A percentile compares a stretch with the other conserved stretches of the same genome.
Conservation (phyloP, 92 coral and sea anemone genomes). For the Scolanthus callimorphus region DNA sequence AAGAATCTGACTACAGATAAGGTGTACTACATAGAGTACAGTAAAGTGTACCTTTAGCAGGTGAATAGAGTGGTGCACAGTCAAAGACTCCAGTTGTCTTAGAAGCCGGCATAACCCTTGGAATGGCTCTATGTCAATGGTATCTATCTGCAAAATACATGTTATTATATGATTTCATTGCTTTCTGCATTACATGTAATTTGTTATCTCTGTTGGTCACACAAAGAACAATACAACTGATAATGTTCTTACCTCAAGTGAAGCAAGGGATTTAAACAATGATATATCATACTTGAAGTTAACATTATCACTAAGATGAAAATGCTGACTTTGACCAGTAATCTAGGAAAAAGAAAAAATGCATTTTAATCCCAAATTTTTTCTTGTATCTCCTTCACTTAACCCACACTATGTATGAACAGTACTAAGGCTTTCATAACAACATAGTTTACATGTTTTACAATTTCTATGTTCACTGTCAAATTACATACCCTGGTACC, state of each 20-base stretch:
- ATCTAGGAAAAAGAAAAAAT: conserved; percentile 16
- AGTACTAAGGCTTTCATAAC: no score
- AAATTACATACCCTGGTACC: neutral
- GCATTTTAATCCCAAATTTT: no score
- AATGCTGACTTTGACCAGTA: conserved; percentile 44
- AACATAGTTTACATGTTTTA: no score
- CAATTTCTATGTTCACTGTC: no score
- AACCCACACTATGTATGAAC: no score
- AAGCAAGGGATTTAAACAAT: conserved; percentile 67
- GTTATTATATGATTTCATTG: no score
- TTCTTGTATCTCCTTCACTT: no score
- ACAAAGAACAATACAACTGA: no score
- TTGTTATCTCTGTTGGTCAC: no score
- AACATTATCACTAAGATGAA: conserved; percentile 75
- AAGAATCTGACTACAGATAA: no score
- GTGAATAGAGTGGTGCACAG: conserved; percentile 74
- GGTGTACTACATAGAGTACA: no score
- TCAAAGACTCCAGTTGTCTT: conserved; percentile 50
- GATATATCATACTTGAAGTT: conserved; percentile 72
- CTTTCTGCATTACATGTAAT: no score
- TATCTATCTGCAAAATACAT: conserved; percentile 52
- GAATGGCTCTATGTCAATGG: conserved; percentile 86
- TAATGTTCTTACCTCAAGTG: conserved; percentile 84
- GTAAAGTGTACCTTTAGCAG: conserved; percentile 91
- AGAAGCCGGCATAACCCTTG: conserved; percentile 65